These are phyloP conservation scores for Cyaniris semiargus DNA, from an alignment of 2,888 invertebrate species.

Conservation along the genomic window DNA sequence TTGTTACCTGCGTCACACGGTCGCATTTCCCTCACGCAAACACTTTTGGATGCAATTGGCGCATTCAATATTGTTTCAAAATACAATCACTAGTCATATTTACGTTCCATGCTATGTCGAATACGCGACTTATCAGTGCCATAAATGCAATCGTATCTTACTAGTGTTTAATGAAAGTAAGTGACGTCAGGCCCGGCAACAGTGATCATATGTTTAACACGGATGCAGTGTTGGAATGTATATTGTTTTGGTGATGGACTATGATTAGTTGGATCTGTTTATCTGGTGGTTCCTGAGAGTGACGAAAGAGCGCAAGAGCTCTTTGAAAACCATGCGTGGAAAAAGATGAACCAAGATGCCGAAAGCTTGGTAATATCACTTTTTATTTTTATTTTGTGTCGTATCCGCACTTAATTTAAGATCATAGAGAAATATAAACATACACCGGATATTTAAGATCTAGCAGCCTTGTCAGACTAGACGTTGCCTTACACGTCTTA, in stretches of 20 bases:
- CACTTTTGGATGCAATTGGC: conserved; percentile 53
- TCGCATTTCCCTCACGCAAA: conserved; percentile 68
- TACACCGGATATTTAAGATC: too few relatives aligned
- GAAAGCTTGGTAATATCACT: conserved; percentile 85
- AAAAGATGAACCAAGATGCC: conserved; percentile 86
- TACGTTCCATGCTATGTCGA: conserved; percentile 50
- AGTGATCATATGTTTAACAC: conserved; percentile 78
- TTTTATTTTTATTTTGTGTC: conserved; percentile 44
- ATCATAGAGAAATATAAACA: too few relatives aligned
- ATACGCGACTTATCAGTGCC: neutral
- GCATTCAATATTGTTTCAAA: conserved; percentile 56
- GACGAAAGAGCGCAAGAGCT: conserved; percentile 67
- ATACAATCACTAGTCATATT: conserved; percentile 46
- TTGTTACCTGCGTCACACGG: conserved; percentile 75
- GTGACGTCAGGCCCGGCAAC: conserved; percentile 77
- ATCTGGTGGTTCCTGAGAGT: conserved; percentile 64
- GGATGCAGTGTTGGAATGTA: conserved; percentile 80
- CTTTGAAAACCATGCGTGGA: conserved; percentile 82
- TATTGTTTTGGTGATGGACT: conserved; percentile 73
- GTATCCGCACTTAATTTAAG: neutral
- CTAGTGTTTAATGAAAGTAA: conserved; percentile 72
- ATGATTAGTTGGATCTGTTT: conserved; percentile 66
- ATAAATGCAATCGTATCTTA: conserved; percentile 58
- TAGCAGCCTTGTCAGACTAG: too few relatives aligned
- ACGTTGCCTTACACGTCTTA: too few relatives aligned